Evolutionary conservation across 1,140 invertebrate genomes (phyloP), one percentile per base, ranked within the genome.

Genomic region (Aphidius gifuensis): DNA sequence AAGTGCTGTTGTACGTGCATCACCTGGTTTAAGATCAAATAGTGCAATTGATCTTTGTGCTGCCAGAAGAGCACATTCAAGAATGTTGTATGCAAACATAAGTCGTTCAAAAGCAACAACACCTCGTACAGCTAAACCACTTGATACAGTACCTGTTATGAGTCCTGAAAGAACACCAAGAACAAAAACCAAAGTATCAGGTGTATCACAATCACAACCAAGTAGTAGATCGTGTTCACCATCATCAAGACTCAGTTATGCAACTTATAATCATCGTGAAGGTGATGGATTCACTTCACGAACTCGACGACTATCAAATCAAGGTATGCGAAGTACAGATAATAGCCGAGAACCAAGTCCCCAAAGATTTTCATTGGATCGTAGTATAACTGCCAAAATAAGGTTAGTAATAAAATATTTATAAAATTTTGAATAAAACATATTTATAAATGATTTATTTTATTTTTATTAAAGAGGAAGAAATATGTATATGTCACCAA

Each of bases 31-130:
- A 70, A 86, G 94, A 64, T 97, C 94, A 51, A 94, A 92, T 72
- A 96, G 94, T 68, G 94, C 94, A 47, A 92, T 97, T 72, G 95
- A 98, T 83, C 85, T 94, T 58, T 91, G 92, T 68, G 92, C 93
- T 8, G 93, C 89, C 38, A 90, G 93, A 77, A 82, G 93, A 58
- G 93, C 93, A 16, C 90, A 92, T 69, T 90, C 88, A 0, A 83
- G 92, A 61, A 86, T 89, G 43, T 85, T 91, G 65, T 93, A 93
- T 77, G 90, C 90, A 21, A 87, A 88, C 66, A 84, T 92, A 75
- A 86, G 87, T 50, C 81, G 91, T 39, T 85, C 89, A 62, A 92
- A 92, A 80, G 89, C 88, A 39, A 90, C 89, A 66, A 75, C 90
- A 71, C 88, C 87, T 64, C 85, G 89, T 40, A 83, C 85, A 11